phyloP scores from a whole-genome alignment of 53 echinoderm and acorn worm genomes.

The Temnopleurus reevesii region DNA sequence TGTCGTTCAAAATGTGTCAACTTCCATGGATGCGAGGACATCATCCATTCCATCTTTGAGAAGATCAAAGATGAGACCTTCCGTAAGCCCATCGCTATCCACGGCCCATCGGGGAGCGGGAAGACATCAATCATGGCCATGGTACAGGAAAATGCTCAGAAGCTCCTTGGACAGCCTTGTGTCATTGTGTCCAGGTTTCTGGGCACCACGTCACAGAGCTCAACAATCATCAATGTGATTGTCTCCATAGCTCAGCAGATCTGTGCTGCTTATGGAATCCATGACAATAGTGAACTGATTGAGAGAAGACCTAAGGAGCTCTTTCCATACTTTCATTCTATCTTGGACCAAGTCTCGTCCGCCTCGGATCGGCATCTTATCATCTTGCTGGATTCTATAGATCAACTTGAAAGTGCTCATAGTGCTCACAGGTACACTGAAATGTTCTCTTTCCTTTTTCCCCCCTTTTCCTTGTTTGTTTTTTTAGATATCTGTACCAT shows the following conservation, averaged over 20 bases:
- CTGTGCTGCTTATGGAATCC: slow-evolving; percentile 66
- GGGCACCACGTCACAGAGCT: slow-evolving; percentile 86
- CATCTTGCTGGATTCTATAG: slow-evolving; percentile 86
- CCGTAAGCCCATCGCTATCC: slow-evolving; percentile 64
- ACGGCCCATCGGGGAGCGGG: slow-evolving; percentile 89
- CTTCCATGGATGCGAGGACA: slow-evolving; percentile 87
- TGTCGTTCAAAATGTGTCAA: slow-evolving; percentile 77
- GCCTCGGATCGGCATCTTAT: slow-evolving; percentile 67
- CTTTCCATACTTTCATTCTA: slow-evolving; percentile 68
- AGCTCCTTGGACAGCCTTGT: slow-evolving; percentile 25
- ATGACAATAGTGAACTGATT: slow-evolving; percentile 58
- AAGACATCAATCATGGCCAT: slow-evolving; percentile 96
- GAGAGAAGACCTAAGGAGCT: slow-evolving; percentile 67
- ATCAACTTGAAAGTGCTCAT: slow-evolving; percentile 78
- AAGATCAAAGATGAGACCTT: slow-evolving; percentile 42
- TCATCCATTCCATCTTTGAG: slow-evolving; percentile 62
- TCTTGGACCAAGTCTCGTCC: slow-evolving; percentile 68
- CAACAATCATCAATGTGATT: slow-evolving; percentile 83
- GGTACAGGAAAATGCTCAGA: slow-evolving; percentile 66
- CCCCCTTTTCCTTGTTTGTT: background rate
- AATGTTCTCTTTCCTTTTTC: no score
- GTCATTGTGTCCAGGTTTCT: slow-evolving; percentile 78
- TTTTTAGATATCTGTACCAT: background rate
- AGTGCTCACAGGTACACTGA: slow-evolving; percentile 59
- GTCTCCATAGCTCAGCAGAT: slow-evolving; percentile 77